Base-by-base conservation (phyloP, 2,888 invertebrate species). In the Heteromyza rotundicornis region DNA sequence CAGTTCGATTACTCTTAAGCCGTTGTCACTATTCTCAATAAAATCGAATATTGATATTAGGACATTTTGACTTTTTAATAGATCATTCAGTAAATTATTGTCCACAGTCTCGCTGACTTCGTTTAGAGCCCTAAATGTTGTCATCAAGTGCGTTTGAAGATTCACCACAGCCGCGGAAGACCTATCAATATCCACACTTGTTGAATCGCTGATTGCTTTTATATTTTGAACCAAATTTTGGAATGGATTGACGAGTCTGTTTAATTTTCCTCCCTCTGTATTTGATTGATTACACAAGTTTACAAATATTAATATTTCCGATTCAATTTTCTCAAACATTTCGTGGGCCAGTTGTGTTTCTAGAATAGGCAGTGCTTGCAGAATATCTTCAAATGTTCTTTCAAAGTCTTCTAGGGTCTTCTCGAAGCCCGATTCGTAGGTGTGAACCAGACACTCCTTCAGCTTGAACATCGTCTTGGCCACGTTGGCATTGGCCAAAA, bases 321-420 rank as follows among this genome's bases (percentile, higher is more conserved):
- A 74, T 27, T 76, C 76, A 1, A 77, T 71, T 63, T 85, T 81
- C 2, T 77, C 66, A 59, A 80, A 79, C 68, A 83, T 82, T 59
- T 84, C 84, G 50, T 79, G 70, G n/a, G 86, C 84, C 55, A 87
- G 75, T 40, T 86, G 76, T 19, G 74, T 80, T 75, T 70, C 86
- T 65, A 66, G 81, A 74, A 67, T 80, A 0, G 82, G 82, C 51
- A 82, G 64, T 0, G 77, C 75, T 2, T 78, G 70, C 17, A 82
- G 62, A 47, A 82, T 77, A 53, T 82, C 82, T 49, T 81, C 80
- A 60, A 82, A 80, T 2, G 75, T 80, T 64, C 73, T 78, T 62
- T 82, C 82, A 32, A 81, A 73, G 60, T 76, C 80, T 20, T 81
- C 79, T 19, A 82, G 63, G 1, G 77, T 75, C 14, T 79, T 76